Evolutionary conservation across 2,888 invertebrate species (phyloP).

Genomic region (Ichneumoninae sp.): DNA sequence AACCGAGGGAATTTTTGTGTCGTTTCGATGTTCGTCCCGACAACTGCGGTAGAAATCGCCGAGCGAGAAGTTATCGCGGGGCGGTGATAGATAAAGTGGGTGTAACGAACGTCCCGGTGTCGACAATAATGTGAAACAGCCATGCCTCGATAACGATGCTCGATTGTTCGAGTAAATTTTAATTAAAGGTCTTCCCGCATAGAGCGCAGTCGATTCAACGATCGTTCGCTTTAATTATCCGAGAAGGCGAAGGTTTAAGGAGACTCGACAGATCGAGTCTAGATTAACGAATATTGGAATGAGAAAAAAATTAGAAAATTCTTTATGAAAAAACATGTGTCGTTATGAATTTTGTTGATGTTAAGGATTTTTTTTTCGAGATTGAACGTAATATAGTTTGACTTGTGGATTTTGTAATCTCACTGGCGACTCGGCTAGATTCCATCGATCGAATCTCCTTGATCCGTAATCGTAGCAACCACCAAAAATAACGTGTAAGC

Average conservation of each 20-base stretch:
- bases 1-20: conserved; percentile 7
- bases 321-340: neutral
- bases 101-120: conserved; percentile 52
- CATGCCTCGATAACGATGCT: conserved; percentile 33
- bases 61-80: neutral
- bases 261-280: neutral
- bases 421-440: neutral
- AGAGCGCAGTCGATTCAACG: conserved; percentile 4
- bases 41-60: neutral
- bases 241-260: conserved; percentile 1
- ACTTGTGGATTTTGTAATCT: neutral
- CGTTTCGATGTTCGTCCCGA: conserved; percentile 8
- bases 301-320: neutral
- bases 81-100: conserved; percentile 7
- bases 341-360: neutral
- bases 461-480: conserved; percentile 73
- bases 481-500: conserved; percentile 78
- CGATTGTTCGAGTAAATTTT: conserved; percentile 17
- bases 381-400: conserved; percentile 3
- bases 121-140: conserved; percentile 58
- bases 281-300: neutral
- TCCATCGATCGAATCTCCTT: conserved; percentile 16
- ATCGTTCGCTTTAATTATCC: conserved; percentile 25
- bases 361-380: conserved; percentile 10
- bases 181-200: conserved; percentile 31